Conservation (phyloP, 2,888 invertebrate species). For the Amphipoea lucens region DNA sequence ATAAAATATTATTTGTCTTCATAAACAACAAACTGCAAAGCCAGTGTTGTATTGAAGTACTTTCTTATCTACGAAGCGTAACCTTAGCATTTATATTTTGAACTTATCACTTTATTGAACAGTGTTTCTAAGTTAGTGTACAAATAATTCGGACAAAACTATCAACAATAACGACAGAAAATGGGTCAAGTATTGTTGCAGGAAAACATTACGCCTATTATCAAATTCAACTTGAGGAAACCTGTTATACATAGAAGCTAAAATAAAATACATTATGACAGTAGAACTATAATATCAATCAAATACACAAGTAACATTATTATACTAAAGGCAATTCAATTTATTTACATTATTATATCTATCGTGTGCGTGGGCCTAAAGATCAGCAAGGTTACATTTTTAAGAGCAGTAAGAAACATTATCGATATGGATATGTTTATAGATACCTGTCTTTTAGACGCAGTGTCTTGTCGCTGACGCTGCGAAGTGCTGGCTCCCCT, state of each 20-base stretch:
- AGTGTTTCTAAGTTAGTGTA: conserved; percentile 18
- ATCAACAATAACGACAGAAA: conserved; percentile 1
- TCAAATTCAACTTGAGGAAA: conserved; percentile 17
- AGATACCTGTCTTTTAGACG: conserved; percentile 87
- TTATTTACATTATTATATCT: conserved; percentile 27
- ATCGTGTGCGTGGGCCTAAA: conserved; percentile 14
- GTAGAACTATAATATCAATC: conserved; percentile 24
- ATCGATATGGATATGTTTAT: conserved; percentile 3
- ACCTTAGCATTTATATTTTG: conserved; percentile 55
- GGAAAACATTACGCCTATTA: conserved; percentile 18
- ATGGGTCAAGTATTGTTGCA: conserved; percentile 25
- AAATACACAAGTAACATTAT: conserved; percentile 22
- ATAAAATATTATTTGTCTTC: conserved; percentile 5
- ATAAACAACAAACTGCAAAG: conserved; percentile 14
- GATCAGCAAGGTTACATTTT: conserved; percentile 39
- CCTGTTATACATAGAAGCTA: conserved; percentile 12
- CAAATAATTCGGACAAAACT: conserved; percentile 19
- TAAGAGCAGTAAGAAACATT: conserved; percentile 13
- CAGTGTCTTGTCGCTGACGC: conserved; percentile 89
- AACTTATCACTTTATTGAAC: conserved; percentile 41
- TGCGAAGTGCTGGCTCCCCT: conserved; percentile 90
- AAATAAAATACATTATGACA: conserved; percentile 38
- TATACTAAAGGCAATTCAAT: conserved; percentile 18
- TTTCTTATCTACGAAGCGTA: conserved; percentile 52
- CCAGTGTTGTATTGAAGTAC: conserved; percentile 32